phyloP scores from a whole-genome alignment of 2,797 vertebrate species.

The Halcyon smyrnensis region DNA sequence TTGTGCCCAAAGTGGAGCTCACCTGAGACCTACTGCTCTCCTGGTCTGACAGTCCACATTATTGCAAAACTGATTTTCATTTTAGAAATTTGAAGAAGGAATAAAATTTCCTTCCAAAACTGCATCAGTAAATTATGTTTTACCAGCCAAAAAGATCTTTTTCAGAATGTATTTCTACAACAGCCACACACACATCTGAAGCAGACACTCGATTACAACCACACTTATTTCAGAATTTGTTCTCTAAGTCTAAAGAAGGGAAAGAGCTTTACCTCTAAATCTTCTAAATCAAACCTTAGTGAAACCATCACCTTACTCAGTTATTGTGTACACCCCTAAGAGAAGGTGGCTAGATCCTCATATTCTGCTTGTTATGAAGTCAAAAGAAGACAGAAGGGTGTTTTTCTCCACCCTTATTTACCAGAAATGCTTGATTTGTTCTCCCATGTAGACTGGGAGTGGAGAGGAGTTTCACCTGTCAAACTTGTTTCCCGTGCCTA shows the following conservation, averaged over 20 bases:
- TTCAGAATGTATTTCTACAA: not conserved
- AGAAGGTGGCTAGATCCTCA: not conserved
- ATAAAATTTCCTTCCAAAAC: not conserved
- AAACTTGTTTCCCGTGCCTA: not conserved
- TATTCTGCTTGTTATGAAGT: not conserved
- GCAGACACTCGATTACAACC: not conserved
- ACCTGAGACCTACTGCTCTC: not conserved
- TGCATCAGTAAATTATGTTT: not conserved
- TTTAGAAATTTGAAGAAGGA: not conserved
- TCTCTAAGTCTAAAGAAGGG: not conserved
- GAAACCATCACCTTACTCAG: not conserved
- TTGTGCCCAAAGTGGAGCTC: not conserved
- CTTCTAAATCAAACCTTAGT: not conserved
- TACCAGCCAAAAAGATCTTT: not conserved
- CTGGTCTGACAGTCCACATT: not conserved
- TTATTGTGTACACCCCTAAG: not conserved
- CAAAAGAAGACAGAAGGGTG: not conserved
- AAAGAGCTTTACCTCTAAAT: not conserved
- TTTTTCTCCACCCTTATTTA: not conserved
- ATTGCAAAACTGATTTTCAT: not conserved
- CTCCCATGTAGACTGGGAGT: not conserved
- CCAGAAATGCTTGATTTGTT: not conserved
- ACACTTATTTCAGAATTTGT: not conserved
- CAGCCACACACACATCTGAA: not conserved
- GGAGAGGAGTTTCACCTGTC: constrained; percentile 10